phyloP scores from a whole-genome alignment of 2,113 vertebrate species.

The Epinephelus fuscoguttatus region DNA sequence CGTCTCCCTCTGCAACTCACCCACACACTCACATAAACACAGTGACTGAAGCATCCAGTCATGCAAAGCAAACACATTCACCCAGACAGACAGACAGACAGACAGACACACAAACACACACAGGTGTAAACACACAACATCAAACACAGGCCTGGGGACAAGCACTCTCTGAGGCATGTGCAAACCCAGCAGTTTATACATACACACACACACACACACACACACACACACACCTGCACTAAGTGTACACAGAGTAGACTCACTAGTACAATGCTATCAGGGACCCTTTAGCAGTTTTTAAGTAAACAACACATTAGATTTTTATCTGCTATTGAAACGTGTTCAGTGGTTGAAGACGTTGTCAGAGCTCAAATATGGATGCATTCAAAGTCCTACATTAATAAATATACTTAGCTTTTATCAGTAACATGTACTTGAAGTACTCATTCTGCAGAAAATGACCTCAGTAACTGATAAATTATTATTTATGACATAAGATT shows the following conservation, averaged over 20 bases:
- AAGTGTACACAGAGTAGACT: constrained; percentile 15
- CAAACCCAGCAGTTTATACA: constrained; percentile 12
- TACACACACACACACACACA: constrained; percentile 4
- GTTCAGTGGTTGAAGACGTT: neutral
- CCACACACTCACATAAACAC: constrained; percentile 49
- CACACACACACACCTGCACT: constrained; percentile 25
- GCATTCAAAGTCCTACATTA: neutral
- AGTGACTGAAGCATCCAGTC: constrained; percentile 51
- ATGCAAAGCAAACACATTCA: constrained; percentile 47
- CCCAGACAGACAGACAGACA: constrained; percentile 20
- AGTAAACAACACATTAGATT: neutral
- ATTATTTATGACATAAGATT: neutral
- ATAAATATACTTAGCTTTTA: neutral
- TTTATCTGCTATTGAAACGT: neutral
- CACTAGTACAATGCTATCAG: constrained; percentile 10
- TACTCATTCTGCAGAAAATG: neutral
- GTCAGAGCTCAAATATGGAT: neutral
- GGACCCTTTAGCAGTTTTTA: neutral
- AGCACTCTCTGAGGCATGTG: constrained; percentile 30
- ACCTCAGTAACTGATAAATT: neutral
- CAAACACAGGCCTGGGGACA: constrained; percentile 55
- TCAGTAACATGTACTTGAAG: neutral
- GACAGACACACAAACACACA: constrained; percentile 27
- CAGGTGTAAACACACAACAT: constrained; percentile 54
- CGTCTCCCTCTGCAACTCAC: constrained; percentile 15